Evolutionary conservation across 2,113 vertebrate species (phyloP), one percentile per base, ranked within the genome.

Genomic region (Amblyornis subalaris): DNA sequence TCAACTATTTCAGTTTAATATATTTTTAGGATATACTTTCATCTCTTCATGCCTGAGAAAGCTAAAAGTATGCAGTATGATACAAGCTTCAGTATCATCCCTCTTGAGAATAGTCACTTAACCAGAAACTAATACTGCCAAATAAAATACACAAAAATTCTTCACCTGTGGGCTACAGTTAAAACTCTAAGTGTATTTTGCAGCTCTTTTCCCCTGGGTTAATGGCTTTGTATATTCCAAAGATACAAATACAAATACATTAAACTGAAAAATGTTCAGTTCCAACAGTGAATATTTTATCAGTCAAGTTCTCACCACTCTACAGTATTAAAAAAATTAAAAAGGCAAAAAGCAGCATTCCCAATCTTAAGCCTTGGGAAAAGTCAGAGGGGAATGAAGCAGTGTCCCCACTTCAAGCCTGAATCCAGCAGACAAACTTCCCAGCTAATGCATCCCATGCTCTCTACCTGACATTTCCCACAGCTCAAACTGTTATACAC

Each of bases 11-110:
- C 74, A 88, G 22, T 93, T 94, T 36, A 76, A 78, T 40, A 23
- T 72, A 85, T 85, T 95, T 92, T 95, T 88, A 94, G 91, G 77
- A 83, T 88, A 76, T 10, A 77, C 73, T 95, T 94, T 95, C 77
- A 89, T 79, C 81, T 72, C 71, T 80, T 35, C 45, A 8, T 8
- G 74, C 58, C 36, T 67, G 50, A 91, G 81, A 91, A 88, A 88
- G 65, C 45, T 61, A n/a, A 10, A 88, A 84, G 51, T 28, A 92
- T 17, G 65, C 48, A 53, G 24, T 25, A 45, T 16, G 65, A 76
- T 22, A 31, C 61, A 48, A 53, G 38, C 60, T 55, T 76, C 72
- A 42, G 44, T 14, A 40, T 26, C n/a, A 23, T 9, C 35, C 33
- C 74, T 82, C 71, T 66, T 73, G 77, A 85, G 81, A 95, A n/a